These are phyloP conservation scores for Euthynnus affinis DNA, from an alignment of 2,797 vertebrate species.

Conservation along the genomic window DNA sequence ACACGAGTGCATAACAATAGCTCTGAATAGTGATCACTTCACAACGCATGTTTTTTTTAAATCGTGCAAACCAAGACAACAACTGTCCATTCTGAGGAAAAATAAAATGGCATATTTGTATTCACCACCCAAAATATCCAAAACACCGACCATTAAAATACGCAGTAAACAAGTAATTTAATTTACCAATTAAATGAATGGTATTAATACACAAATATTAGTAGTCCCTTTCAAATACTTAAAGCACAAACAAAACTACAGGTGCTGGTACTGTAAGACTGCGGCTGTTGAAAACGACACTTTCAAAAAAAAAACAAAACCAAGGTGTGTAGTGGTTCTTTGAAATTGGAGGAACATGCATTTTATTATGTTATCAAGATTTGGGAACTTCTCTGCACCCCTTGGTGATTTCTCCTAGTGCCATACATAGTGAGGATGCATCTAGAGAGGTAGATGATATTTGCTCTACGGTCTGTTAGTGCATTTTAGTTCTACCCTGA, in stretches of 20 bases:
- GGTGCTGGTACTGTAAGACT: constrained; percentile 48
- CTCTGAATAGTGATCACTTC: constrained; percentile 68
- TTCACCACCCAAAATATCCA: constrained; percentile 61
- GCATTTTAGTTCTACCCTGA: constrained; percentile 62
- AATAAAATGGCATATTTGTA: constrained; percentile 45
- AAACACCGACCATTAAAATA: constrained; percentile 72
- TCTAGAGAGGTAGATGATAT: constrained; percentile 79
- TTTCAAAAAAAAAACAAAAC: constrained; percentile 70
- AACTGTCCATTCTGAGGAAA: constrained; percentile 56
- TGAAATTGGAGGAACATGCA: constrained; percentile 62
- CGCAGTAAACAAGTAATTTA: constrained; percentile 60
- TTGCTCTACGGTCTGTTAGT: constrained; percentile 73
- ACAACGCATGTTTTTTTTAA: constrained; percentile 53
- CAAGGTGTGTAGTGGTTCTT: constrained; percentile 36
- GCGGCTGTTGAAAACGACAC: constrained; percentile 53
- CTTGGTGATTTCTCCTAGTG: constrained; percentile 48
- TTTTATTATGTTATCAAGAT: constrained; percentile 51
- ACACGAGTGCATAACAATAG: constrained; percentile 69
- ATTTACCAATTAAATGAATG: constrained; percentile 60
- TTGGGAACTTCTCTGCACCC: constrained; percentile 41
- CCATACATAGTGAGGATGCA: constrained; percentile 57
- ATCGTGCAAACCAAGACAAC: constrained; percentile 75
- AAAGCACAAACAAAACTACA: constrained; percentile 64
- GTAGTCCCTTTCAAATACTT: constrained; percentile 79
- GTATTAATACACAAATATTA: constrained; percentile 67